Base-by-base conservation (phyloP, 2,113 vertebrate species). In the Nestor notabilis region DNA sequence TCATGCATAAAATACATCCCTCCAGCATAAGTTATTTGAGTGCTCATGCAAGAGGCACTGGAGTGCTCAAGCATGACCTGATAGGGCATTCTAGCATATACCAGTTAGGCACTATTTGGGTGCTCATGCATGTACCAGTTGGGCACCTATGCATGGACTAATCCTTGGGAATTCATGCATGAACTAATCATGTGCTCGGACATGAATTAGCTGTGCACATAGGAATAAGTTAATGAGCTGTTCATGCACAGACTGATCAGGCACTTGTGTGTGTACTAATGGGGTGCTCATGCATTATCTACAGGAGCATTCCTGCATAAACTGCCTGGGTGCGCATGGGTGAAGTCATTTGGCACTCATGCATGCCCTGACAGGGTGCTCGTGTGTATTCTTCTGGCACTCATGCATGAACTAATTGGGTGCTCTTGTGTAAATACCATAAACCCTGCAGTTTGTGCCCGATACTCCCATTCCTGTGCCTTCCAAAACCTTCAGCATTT, bases 401-500 rank as follows among this genome's bases (percentile, higher is more conserved):
- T 53, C 18, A 10, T 74, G 66, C 58, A 35, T 37, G 47, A 87
- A 13, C 44, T 77, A 80, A 80, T 74, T 77, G 53, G 13, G n/a
- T 80, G 50, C 50, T 93, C 46, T 81, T 83, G 58, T 74, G 64
- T 58, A 81, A 97, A 92, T 63, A 49, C 41, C 47, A 46, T 55
- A 84, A 89, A 81, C 64, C 18, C 60, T 94, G 87, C 93, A 91
- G 64, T 95, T 89, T 84, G 27, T 89, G 93, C 81, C 74, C 2
- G 0, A 87, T 91, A 35, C 56, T 95, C 46, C 52, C 61, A 68
- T 93, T 96, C 74, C 74, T 47, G 33, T 68, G 84, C 75, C 69
- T 90, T 90, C 83, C 83, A 89, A 95, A 96, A 93, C 71, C 83
- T 96, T 94, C 81, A 88, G 68, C 69, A 77, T 47, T 87, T 93